phyloP scores from a whole-genome alignment of 2,888 invertebrate genomes.

The Ophion ellenae region DNA sequence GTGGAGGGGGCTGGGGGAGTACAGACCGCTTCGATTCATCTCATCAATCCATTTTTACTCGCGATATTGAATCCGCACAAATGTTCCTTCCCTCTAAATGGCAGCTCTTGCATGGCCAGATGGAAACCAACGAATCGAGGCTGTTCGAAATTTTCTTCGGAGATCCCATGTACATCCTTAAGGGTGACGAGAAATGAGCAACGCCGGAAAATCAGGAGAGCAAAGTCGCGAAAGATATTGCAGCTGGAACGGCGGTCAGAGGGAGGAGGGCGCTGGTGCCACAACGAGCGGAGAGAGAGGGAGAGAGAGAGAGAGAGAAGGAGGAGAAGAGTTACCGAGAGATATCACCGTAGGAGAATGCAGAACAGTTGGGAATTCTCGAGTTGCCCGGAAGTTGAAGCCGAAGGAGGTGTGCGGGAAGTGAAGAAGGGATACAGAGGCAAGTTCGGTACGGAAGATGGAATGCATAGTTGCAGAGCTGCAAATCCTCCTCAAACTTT shows the following conservation, averaged over 20 bases:
- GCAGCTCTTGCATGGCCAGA: no score
- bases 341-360: constrained; percentile 56
- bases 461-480: constrained; percentile 49
- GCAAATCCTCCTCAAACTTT: constrained; percentile 36
- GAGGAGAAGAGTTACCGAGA: constrained; percentile 7
- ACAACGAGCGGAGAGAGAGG: not conserved
- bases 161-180: no score
- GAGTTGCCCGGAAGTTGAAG: constrained; percentile 58
- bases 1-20: no score
- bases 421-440: constrained; percentile 30
- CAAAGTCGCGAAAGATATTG: constrained; percentile 4
- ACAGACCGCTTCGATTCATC: no score
- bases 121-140: no score
- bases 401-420: constrained; percentile 20
- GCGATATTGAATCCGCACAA: no score
- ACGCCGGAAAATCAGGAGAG: constrained; percentile 20
- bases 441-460: constrained; percentile 45
- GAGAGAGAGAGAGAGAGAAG: not conserved
- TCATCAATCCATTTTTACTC: no score
- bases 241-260: not conserved
- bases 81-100: no score
- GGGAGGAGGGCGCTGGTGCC: constrained; percentile 1
- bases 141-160: no score
- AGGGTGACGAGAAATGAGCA: not conserved
- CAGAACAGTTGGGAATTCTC: constrained; percentile 53